A percentile compares a stretch with the other conserved stretches of the same genome.
Conservation (phyloP, 2,113 vertebrate genomes). For the Prolemur simus region DNA sequence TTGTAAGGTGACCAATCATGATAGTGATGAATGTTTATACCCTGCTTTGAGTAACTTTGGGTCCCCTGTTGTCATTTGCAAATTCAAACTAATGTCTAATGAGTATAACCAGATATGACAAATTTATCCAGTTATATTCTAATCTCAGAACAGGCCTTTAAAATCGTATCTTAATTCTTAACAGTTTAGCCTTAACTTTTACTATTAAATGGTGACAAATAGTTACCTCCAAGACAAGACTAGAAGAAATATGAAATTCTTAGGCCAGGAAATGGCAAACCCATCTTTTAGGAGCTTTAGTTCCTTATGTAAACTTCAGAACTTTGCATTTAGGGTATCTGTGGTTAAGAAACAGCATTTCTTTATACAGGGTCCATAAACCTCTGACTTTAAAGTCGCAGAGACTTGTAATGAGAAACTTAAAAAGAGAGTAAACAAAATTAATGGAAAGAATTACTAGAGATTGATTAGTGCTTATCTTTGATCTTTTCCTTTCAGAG, state of each 20-base stretch:
- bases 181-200: background rate
- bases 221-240: background rate
- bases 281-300: background rate
- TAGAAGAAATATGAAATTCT: background rate
- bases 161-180: background rate
- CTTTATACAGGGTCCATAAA: background rate
- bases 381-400: background rate
- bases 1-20: background rate
- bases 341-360: background rate
- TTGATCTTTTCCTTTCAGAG: background rate
- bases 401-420: background rate
- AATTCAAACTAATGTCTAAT: constrained; percentile 67
- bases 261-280: background rate
- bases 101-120: background rate
- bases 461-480: constrained; percentile 25
- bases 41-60: background rate
- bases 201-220: background rate
- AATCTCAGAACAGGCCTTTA: background rate
- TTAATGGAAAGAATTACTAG: background rate
- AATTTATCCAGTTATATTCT: background rate
- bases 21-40: background rate
- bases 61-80: background rate
- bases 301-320: background rate
- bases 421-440: constrained; percentile 21
- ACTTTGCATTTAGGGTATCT: background rate